phyloP scores from a whole-genome alignment of 2,797 vertebrate genomes.

The Falco novaeseelandiae region DNA sequence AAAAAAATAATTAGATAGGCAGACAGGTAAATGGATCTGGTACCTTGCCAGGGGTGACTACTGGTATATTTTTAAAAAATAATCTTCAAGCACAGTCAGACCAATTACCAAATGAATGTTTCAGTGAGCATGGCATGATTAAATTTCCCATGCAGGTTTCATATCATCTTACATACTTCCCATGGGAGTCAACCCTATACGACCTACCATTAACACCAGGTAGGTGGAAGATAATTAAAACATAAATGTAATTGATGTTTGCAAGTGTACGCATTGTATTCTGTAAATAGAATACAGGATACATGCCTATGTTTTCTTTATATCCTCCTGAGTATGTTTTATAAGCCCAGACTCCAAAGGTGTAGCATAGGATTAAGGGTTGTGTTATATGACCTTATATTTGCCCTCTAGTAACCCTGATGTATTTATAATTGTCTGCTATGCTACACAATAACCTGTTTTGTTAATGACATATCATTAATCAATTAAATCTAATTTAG shows the following conservation, averaged over 20 bases:
- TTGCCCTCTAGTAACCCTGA: background rate
- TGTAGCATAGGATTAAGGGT: background rate
- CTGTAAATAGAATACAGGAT: background rate
- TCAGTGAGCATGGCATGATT: background rate
- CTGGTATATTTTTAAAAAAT: background rate
- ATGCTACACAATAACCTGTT: background rate
- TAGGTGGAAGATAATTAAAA: background rate
- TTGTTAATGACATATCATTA: background rate
- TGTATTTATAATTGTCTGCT: background rate
- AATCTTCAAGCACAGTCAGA: background rate
- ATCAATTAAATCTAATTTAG: background rate
- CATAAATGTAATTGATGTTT: background rate
- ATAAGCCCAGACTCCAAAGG: background rate
- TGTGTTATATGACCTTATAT: background rate
- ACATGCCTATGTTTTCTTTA: background rate
- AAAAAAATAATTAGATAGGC: background rate
- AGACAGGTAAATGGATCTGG: background rate
- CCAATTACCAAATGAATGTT: constrained; percentile 13
- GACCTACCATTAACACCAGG: background rate
- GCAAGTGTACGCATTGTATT: background rate
- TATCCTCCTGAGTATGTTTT: background rate
- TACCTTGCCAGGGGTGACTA: background rate
- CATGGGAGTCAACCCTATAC: background rate
- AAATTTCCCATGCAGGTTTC: background rate
- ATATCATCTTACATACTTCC: background rate